Conservation (phyloP, 1,140 invertebrate genomes). For the Paraescarpia echinospica region DNA sequence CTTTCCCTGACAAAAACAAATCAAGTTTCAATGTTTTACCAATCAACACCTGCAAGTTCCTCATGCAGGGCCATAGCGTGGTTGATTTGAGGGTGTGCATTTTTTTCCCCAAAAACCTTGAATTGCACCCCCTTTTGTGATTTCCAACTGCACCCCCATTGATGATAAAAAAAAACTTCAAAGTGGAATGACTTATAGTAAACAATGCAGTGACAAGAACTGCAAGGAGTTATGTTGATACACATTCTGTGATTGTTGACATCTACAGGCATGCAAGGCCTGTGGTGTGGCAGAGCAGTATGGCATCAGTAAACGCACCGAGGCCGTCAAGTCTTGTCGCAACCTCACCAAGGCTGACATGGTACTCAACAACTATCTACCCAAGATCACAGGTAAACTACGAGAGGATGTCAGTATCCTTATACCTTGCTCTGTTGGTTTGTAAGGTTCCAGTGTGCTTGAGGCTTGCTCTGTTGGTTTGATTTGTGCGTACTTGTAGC, state of each 20-base stretch:
- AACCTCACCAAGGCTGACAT: conserved; percentile 47
- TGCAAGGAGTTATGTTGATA: too few relatives aligned
- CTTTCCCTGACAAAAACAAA: too few relatives aligned
- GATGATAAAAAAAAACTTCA: too few relatives aligned
- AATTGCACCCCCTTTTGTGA: too few relatives aligned
- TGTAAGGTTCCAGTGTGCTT: neutral
- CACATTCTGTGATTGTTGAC: too few relatives aligned
- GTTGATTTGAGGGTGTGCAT: neutral
- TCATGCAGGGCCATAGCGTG: neutral
- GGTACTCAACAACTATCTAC: conserved; percentile 48
- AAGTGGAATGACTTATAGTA: too few relatives aligned
- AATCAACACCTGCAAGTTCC: neutral
- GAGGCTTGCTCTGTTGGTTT: too few relatives aligned
- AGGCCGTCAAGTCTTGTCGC: conserved; percentile 46
- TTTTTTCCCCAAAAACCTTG: neutral
- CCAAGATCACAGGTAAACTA: conserved; percentile 48
- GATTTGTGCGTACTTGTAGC: too few relatives aligned
- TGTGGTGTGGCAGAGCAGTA: conserved; percentile 32
- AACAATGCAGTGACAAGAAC: too few relatives aligned
- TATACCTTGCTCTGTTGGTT: neutral
- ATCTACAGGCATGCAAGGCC: neutral
- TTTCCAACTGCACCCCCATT: too few relatives aligned
- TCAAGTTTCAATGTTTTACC: too few relatives aligned
- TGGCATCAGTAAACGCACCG: conserved; percentile 43
- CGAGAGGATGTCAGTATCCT: too few relatives aligned